Base-by-base conservation (phyloP, 2,888 invertebrate species). In the Ochropleura plecta region DNA sequence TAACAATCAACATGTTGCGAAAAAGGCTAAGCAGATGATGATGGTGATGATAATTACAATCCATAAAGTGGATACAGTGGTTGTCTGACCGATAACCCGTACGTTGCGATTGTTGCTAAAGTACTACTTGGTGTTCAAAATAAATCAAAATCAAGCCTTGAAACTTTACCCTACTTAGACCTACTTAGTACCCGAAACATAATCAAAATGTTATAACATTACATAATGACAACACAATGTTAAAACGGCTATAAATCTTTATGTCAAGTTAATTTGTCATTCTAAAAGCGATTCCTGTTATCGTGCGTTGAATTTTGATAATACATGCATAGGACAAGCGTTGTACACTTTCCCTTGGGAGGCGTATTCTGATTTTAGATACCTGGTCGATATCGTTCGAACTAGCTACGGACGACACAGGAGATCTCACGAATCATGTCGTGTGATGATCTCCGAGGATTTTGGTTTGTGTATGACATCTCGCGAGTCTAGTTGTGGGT, bases 291-390 rank as follows among this genome's bases (percentile, higher is more conserved):
- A 79, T 63, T 20, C 46, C 1, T 40, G 53, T 44, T 62, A 67
- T 84, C 92, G 94, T 90, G 93, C 81, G 81, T 79, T 88, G 95
- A 94, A 95, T 95, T 93, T 93, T 92, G 91, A 95, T 94, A 90
- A 86, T 90, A 86, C 68, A 81, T 83, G 84, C 78, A 83, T 77
- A 59, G 82, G 78, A 83, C 81, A 71, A 66, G 71, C 70, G 73
- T 79, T 65, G 63, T 73, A 83, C 72, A 91, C 94, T 95, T 95
- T 94, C 95, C 91, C 92, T 90, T 63, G 89, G 90, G 83, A 76
- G 78, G 89, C 71, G 57, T 94, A 95, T 95, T 95, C 94, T 94
- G 92, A 78, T 77, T n/a, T 20, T 48, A 40, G 64, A 76, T 73
- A 20, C 8, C 3, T 16, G 60, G 1, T 40, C 10, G 79, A 48